Conservation (phyloP, 2,113 vertebrate genomes). For the Propithecus coquereli region DNA sequence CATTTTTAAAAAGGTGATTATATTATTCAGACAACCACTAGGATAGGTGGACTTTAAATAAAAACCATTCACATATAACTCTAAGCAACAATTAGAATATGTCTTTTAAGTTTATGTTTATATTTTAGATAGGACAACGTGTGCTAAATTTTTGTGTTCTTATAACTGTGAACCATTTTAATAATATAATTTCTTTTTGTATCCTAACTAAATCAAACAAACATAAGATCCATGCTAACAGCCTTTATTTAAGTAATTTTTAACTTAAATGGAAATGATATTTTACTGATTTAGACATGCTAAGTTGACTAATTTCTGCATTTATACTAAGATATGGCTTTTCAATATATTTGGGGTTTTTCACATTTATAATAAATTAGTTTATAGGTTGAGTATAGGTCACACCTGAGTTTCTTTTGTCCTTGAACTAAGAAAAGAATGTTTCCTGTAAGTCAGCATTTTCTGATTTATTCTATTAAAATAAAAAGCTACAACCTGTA, state of each 20-base stretch:
- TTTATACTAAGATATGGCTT: conserved; percentile 55
- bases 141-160: background rate
- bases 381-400: background rate
- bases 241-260: conserved; percentile 53
- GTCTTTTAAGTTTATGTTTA: conserved; percentile 1
- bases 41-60: background rate
- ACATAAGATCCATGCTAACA: conserved; percentile 34
- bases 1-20: background rate
- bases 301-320: background rate
- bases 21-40: background rate
- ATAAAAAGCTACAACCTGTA: background rate
- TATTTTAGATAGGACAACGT: conserved; percentile 17
- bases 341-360: conserved; percentile 16
- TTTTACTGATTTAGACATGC: conserved; percentile 3
- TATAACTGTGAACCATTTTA: conserved; percentile 20
- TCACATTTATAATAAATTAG: background rate
- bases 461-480: background rate
- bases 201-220: conserved; percentile 73
- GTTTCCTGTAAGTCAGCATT: background rate
- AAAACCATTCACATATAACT: background rate
- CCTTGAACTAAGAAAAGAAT: background rate
- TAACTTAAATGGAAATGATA: conserved; percentile 54
- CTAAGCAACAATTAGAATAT: background rate
- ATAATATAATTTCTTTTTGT: conserved; percentile 48
- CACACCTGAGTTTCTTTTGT: conserved; percentile 1